A percentile compares a stretch with the other conserved stretches of the same genome.
Evolutionary conservation across 2,888 invertebrate species (phyloP).

Genomic region (Crepidodera aurea): DNA sequence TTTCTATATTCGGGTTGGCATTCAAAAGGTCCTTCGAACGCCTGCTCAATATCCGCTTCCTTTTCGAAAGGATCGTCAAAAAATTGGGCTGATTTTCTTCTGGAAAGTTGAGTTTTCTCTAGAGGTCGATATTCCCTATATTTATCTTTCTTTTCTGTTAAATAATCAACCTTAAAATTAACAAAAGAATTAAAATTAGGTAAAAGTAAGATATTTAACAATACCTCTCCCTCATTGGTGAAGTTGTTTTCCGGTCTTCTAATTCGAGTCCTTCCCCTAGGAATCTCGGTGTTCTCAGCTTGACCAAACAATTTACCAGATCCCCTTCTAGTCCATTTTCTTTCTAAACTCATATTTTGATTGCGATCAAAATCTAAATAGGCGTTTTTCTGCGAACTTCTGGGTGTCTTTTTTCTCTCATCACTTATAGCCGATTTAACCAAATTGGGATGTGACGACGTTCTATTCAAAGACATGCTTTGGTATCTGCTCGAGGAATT

Average conservation of each 20-base stretch:
- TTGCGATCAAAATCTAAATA: conserved; percentile 50
- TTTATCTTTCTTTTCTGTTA: conserved; percentile 52
- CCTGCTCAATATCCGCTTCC: conserved; percentile 60
- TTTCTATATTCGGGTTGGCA: conserved; percentile 63
- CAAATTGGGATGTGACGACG: conserved; percentile 35
- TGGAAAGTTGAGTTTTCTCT: conserved; percentile 34
- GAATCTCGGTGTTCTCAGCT: conserved; percentile 57
- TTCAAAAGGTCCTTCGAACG: conserved; percentile 54
- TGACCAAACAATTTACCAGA: conserved; percentile 46
- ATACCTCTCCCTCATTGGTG: conserved; percentile 52
- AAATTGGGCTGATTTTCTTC: conserved; percentile 49
- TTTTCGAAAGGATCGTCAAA: conserved; percentile 55
- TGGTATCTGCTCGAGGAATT: conserved; percentile 16
- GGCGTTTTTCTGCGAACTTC: conserved; percentile 48
- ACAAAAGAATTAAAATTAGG: no score
- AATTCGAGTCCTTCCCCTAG: conserved; percentile 60
- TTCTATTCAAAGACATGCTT: conserved; percentile 18
- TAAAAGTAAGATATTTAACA: no score
- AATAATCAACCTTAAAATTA: conserved; percentile 49
- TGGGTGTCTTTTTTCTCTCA: background rate
- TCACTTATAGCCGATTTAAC: conserved; percentile 13
- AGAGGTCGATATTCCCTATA: conserved; percentile 40
- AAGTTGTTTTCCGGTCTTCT: conserved; percentile 55
- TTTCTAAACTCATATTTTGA: conserved; percentile 34
- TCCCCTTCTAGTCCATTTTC: conserved; percentile 40